Base-by-base conservation (phyloP, 2,113 vertebrate genomes). In the Herpailurus yagouaroundi region DNA sequence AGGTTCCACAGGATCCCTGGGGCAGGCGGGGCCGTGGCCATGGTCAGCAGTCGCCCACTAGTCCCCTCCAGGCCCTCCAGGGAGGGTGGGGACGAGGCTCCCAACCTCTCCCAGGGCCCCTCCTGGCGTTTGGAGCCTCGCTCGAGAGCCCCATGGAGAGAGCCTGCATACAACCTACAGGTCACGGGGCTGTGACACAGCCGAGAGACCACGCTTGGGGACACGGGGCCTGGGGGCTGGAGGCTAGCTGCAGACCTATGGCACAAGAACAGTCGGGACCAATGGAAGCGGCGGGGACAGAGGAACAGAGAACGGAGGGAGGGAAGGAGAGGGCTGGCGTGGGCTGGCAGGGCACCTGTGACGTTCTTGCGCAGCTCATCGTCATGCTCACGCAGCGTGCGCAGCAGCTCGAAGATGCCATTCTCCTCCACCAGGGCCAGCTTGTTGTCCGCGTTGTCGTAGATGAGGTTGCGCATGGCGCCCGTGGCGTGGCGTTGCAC, bases 1-100 rank as follows among this genome's bases (percentile, higher is more conserved):
- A 99, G 98, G 96, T 99, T 99, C 99, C 99, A 99, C 82, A 99
- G 98, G 97, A 99, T 99, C 7, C 99, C 99, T 99, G 97, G 21
- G 80, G 29, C 5, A 3, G 90, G 63, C 0, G 50, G 48, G 41
- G 33, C 79, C 50, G 0, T 16, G 41, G 38, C 31, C 1, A 3
- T 4, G 64, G 76, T 97, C 66, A 97, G 93, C 11, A 11, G 25
- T 36, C 0, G 19, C 36, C 69, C 19, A 0, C 4, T 0, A 1
- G 16, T 4, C 33, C 45, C 45, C 14, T 5, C 31, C n/a, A 27
- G 23, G 38, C 29, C 13, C 8, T 41, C 64, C 5, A 11, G 33
- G 69, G 36, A 10, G 9, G 36, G 23, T 0, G 19, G 7, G 41
- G 38, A 41, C 25, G 15, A 57, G n/a, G 38, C 23, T 13, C 15